These are phyloP conservation scores for Acridotheres tristis DNA, from an alignment of 2,797 vertebrate genomes.

Conservation along the genomic window DNA sequence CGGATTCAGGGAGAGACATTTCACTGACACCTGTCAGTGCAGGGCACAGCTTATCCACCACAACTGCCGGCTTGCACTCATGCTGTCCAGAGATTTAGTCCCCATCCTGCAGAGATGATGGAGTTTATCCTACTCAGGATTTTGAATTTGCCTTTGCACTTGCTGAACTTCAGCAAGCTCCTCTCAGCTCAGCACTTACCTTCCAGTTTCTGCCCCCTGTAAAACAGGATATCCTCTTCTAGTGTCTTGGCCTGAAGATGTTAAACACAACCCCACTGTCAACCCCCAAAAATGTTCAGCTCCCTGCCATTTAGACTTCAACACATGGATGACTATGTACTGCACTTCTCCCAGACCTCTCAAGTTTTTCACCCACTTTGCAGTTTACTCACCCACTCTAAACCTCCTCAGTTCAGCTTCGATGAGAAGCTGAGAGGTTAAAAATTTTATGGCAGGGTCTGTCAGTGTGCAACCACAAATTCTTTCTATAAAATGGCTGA, in stretches of 20 bases:
- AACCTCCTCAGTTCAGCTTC: background rate
- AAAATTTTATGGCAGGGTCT: background rate
- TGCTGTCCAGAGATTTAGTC: background rate
- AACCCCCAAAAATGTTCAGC: background rate
- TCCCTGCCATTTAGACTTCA: background rate
- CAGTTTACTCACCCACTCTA: background rate
- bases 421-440: background rate
- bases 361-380: background rate
- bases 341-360: background rate
- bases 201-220: background rate
- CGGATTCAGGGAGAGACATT: background rate
- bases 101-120: background rate
- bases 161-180: background rate
- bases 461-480: background rate
- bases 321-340: accelerated
- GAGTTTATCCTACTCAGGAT: background rate
- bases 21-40: background rate
- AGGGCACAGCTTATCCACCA: background rate
- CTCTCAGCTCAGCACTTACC: background rate
- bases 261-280: background rate
- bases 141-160: background rate
- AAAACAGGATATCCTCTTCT: background rate
- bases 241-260: background rate
- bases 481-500: background rate
- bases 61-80: background rate